These are phyloP conservation scores for Hylyphantes graminicola DNA, from an alignment of 1,140 invertebrate species.

Conservation along the genomic window DNA sequence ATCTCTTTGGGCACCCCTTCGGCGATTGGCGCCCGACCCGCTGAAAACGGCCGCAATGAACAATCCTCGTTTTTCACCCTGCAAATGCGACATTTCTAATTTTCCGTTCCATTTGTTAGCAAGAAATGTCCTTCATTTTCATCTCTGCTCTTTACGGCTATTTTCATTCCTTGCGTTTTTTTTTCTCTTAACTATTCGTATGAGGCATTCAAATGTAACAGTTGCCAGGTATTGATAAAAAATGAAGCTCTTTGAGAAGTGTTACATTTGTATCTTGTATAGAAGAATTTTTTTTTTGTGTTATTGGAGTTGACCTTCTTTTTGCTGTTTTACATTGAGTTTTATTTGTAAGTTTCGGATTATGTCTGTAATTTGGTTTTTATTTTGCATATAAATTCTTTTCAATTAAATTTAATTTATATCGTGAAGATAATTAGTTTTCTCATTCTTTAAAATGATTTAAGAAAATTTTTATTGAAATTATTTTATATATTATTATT, in stretches of 20 bases:
- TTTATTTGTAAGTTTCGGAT: not conserved
- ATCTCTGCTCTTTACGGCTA: not conserved
- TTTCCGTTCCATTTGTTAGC: conserved; percentile 60
- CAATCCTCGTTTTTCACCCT: conserved; percentile 58
- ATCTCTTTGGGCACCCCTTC: conserved; percentile 34
- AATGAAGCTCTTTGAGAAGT: not conserved
- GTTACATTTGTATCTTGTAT: not conserved
- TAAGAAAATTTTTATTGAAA: no score
- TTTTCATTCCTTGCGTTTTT: no score
- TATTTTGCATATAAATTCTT: no score
- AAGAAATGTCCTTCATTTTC: conserved; percentile 32
- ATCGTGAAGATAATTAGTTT: no score
- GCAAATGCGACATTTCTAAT: conserved; percentile 59
- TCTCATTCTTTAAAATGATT: no score
- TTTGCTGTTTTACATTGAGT: not conserved
- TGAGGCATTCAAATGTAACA: not conserved
- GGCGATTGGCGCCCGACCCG: conserved; percentile 37
- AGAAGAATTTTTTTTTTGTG: not conserved
- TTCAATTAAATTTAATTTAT: no score
- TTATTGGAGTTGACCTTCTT: not conserved
- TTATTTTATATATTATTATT: no score
- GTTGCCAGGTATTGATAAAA: not conserved
- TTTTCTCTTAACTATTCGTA: not conserved
- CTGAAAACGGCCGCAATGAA: conserved; percentile 35
- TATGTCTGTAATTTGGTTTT: no score